Evolutionary conservation across 2,113 vertebrate genomes (phyloP).

Genomic region (Speoplatyrhinus poulsoni): DNA sequence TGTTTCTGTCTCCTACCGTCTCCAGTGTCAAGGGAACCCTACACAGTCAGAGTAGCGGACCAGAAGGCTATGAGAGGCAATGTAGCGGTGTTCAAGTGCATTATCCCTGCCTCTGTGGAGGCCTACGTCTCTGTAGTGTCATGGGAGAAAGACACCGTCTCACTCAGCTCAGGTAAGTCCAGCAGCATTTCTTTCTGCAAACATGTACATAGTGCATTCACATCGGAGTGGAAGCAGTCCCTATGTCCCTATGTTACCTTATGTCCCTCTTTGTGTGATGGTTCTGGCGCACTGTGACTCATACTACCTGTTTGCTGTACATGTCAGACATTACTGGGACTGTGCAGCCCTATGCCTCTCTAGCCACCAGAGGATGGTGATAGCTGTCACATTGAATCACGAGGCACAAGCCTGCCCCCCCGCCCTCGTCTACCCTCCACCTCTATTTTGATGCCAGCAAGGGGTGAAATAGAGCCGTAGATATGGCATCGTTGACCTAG

Average conservation of each 20-base stretch:
- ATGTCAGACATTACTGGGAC: slow-evolving; percentile 35
- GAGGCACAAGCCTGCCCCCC: background rate
- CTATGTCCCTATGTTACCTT: no score
- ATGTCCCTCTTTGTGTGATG: slow-evolving; percentile 12
- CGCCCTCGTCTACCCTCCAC: slow-evolving; percentile 25
- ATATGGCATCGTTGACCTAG: slow-evolving; percentile 66
- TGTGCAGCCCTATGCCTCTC: slow-evolving; percentile 28
- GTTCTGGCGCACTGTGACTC: slow-evolving; percentile 49
- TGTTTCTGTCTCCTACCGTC: background rate
- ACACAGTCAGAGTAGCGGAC: slow-evolving; percentile 98
- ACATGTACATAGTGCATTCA: background rate
- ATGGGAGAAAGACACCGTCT: slow-evolving; percentile 99
- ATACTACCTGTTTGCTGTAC: slow-evolving; percentile 55
- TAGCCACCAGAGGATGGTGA: slow-evolving; percentile 59
- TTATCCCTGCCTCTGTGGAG: slow-evolving; percentile 99
- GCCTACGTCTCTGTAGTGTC: slow-evolving; percentile 96
- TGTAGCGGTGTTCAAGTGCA: slow-evolving; percentile 99
- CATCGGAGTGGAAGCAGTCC: background rate
- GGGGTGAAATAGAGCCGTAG: slow-evolving; percentile 57
- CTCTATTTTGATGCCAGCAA: slow-evolving; percentile 60
- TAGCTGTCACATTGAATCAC: slow-evolving; percentile 59
- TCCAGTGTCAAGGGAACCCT: slow-evolving; percentile 96
- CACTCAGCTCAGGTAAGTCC: slow-evolving; percentile 96
- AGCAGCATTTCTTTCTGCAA: background rate
- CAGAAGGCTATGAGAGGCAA: slow-evolving; percentile 99